Conservation (phyloP, 2,888 invertebrate species). For the Torymus tubicola region DNA sequence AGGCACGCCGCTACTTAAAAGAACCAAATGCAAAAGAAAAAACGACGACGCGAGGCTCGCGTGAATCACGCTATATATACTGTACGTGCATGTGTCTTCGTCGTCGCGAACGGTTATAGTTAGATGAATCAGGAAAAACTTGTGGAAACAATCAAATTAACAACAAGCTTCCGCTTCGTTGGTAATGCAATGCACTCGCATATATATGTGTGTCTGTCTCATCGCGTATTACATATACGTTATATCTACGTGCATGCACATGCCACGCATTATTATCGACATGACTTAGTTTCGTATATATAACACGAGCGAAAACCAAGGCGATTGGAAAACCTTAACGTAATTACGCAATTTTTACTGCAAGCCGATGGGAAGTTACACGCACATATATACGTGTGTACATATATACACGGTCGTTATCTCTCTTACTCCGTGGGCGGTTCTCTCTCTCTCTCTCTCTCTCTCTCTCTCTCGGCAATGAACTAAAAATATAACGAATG, state of each 20-base stretch:
- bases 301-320: too few relatives aligned
- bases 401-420: neutral
- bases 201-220: too few relatives aligned
- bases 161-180: neutral
- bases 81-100: neutral
- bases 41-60: slow-evolving; percentile 5
- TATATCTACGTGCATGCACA: too few relatives aligned
- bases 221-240: too few relatives aligned
- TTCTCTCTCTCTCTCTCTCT: neutral
- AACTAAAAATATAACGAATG: slow-evolving; percentile 45
- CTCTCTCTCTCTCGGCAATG: slow-evolving; percentile 25
- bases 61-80: slow-evolving; percentile 25
- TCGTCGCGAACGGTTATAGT: slow-evolving; percentile 11
- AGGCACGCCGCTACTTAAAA: neutral
- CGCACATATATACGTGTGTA: too few relatives aligned
- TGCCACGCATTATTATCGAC: too few relatives aligned
- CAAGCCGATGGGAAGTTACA: neutral
- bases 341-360: slow-evolving; percentile 18
- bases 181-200: neutral
- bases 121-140: slow-evolving; percentile 48
- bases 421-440: neutral
- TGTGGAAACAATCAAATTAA: slow-evolving; percentile 12
- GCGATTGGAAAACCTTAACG: neutral
- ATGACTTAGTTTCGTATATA: too few relatives aligned
- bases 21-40: slow-evolving; percentile 14